These are phyloP conservation scores for Aptenodytes forsteri DNA, from an alignment of 2,113 vertebrate genomes.

Conservation along the genomic window DNA sequence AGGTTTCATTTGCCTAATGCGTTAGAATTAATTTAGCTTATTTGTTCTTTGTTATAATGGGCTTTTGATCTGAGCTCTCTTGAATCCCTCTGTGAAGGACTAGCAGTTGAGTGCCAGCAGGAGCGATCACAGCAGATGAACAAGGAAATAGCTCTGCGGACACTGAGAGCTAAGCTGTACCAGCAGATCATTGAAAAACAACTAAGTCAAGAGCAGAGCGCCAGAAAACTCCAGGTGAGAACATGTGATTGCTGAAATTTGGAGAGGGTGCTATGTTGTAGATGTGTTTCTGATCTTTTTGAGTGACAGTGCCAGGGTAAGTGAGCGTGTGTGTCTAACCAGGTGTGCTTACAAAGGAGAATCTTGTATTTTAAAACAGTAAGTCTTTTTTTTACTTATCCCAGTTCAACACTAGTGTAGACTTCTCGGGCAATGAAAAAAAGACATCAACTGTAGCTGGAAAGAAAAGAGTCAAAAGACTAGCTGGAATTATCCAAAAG, in stretches of 20 bases:
- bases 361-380: not conserved
- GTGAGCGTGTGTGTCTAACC: not conserved
- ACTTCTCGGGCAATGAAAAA: not conserved
- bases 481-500: not conserved
- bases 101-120: conserved; percentile 89
- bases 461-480: not conserved
- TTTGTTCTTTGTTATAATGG: conserved; percentile 10
- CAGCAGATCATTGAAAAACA: conserved; percentile 80
- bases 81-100: conserved; percentile 71
- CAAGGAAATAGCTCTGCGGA: conserved; percentile 83
- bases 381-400: not conserved
- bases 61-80: not conserved
- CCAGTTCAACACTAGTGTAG: fast-evolving
- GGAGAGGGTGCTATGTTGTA: not conserved
- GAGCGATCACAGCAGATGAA: conserved; percentile 90
- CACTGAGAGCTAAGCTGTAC: conserved; percentile 84
- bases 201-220: conserved; percentile 68
- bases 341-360: not conserved
- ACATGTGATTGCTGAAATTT: not conserved
- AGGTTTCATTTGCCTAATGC: not conserved
- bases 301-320: not conserved
- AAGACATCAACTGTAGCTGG: not conserved
- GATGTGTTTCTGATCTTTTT: not conserved
- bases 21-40: not conserved
- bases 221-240: conserved; percentile 88